Percentiles rank a stretch among this genome's conserved stretches.
phyloP scores from a whole-genome alignment of 2,797 vertebrate species.

The Glossophaga mutica region DNA sequence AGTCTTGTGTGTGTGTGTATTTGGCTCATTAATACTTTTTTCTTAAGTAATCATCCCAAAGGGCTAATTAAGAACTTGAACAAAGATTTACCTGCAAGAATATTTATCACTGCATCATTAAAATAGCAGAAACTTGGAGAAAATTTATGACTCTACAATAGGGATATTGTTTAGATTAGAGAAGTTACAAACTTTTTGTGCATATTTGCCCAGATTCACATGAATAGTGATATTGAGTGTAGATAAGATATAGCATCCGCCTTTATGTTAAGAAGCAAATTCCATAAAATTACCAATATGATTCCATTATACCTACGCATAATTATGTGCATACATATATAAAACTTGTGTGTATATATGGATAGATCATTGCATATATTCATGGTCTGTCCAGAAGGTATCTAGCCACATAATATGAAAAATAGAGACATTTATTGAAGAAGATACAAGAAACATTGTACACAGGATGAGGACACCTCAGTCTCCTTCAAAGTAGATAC shows the following conservation, averaged over 20 bases:
- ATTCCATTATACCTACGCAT: neutral
- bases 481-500: too few relatives aligned
- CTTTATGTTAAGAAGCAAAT: neutral
- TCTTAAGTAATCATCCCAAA: neutral
- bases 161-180: neutral
- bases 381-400: neutral
- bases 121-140: neutral
- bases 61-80: neutral
- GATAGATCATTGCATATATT: neutral
- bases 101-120: neutral
- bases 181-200: too few relatives aligned
- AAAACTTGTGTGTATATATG: neutral
- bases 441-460: too few relatives aligned
- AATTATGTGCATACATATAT: neutral
- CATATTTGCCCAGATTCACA: neutral
- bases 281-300: neutral
- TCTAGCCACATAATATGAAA: too few relatives aligned
- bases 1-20: neutral
- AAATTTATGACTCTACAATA: neutral
- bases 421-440: too few relatives aligned
- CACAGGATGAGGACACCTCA: too few relatives aligned
- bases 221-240: neutral
- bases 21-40: neutral
- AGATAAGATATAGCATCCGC: neutral
- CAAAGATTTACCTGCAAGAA: neutral